Conservation (phyloP, 2,797 vertebrate species). For the Crax fasciolata region DNA sequence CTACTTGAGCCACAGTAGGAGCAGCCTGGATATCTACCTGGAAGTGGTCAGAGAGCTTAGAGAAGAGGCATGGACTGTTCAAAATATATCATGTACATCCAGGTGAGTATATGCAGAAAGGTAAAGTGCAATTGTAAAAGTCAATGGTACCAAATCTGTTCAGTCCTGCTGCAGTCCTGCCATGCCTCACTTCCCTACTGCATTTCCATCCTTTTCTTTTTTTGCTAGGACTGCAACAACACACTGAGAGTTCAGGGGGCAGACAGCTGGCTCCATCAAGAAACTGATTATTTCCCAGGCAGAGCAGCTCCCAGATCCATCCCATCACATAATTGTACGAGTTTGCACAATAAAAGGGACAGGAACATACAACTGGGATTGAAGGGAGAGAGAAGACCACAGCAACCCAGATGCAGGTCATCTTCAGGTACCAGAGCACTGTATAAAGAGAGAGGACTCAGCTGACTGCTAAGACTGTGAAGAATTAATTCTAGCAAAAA, state of each 20-base stretch:
- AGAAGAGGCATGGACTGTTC: neutral
- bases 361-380: neutral
- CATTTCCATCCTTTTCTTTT: neutral
- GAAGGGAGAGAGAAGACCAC: neutral
- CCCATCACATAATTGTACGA: neutral
- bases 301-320: neutral
- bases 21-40: neutral
- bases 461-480: neutral
- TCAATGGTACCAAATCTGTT: neutral
- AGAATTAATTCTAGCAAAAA: neutral
- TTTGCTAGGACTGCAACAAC: neutral
- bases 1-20: neutral
- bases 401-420: neutral
- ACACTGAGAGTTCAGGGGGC: neutral
- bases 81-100: neutral
- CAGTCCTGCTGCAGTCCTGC: neutral
- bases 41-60: neutral
- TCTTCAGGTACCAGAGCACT: neutral
- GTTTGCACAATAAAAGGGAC: neutral
- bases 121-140: rapidly evolving
- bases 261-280: slow-evolving; percentile 20
- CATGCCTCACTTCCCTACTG: neutral
- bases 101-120: neutral
- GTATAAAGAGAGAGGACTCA: neutral
- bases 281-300: neutral